A percentile compares a stretch with the other conserved stretches of the same genome.
These are phyloP conservation scores for Epiperipatus broadwayi DNA, from an alignment of 2,888 invertebrate species.

Conservation along the genomic window DNA sequence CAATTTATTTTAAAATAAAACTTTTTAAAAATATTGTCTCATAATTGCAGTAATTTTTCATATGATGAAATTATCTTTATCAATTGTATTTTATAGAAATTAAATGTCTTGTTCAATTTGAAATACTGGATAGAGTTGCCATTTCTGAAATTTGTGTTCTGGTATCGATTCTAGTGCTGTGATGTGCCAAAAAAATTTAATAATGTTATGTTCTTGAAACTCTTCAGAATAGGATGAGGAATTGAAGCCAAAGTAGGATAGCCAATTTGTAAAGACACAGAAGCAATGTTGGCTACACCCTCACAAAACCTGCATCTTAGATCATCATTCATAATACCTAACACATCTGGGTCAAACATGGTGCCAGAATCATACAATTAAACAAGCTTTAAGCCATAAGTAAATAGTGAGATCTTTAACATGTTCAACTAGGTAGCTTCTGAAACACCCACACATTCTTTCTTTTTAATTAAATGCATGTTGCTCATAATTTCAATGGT, in stretches of 20 bases:
- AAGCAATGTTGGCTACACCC: constrained; percentile 84
- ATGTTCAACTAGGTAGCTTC: constrained; percentile 97
- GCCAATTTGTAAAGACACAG: constrained; percentile 73
- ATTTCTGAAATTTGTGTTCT: too few relatives aligned
- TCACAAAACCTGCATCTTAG: constrained; percentile 58
- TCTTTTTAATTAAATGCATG: constrained; percentile 45
- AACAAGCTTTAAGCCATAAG: constrained; percentile 70
- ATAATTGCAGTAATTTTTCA: too few relatives aligned
- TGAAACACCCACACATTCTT: constrained; percentile 94
- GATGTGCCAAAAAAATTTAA: too few relatives aligned
- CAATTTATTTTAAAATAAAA: too few relatives aligned
- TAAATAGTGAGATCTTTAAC: constrained; percentile 99
- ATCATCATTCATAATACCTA: constrained; percentile 96
- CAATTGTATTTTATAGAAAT: too few relatives aligned
- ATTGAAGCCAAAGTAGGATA: constrained; percentile 93
- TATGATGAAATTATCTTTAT: too few relatives aligned
- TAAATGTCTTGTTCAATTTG: too few relatives aligned
- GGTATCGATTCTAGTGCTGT: too few relatives aligned
- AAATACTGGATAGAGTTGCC: too few relatives aligned
- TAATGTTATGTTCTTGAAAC: constrained; percentile 97
- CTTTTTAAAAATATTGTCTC: too few relatives aligned
- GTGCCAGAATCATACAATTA: constrained; percentile 92
- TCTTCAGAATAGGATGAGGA: constrained; percentile 91
- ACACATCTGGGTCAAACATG: constrained; percentile 82
- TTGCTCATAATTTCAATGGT: constrained; percentile 95